These are phyloP conservation scores for Spodoptera litura DNA, from an alignment of 1,140 invertebrate genomes.

Conservation along the genomic window DNA sequence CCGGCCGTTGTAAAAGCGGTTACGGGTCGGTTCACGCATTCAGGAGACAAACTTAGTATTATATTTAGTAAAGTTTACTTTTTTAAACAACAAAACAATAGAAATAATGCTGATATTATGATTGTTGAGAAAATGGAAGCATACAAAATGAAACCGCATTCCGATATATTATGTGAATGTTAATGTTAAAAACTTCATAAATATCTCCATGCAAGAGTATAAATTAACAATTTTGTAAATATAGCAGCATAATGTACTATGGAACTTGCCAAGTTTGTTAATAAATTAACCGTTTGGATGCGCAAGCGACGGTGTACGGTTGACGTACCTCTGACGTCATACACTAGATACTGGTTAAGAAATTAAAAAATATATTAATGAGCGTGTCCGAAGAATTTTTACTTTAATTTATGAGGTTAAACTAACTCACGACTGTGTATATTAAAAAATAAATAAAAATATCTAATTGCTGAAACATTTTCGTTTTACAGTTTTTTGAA, in stretches of 20 bases:
- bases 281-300: slow-evolving; percentile 21
- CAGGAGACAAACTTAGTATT: no score
- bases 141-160: background rate
- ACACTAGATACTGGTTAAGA: background rate
- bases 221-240: slow-evolving; percentile 6
- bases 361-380: slow-evolving; percentile 25
- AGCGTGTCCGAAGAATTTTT: background rate
- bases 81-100: no score
- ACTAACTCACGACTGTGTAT: background rate
- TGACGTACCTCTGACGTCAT: slow-evolving; percentile 18
- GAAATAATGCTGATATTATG: no score
- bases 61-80: no score
- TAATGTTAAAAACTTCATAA: background rate
- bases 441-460: background rate
- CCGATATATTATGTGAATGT: background rate
- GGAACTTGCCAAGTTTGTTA: slow-evolving; percentile 31
- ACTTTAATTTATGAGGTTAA: slow-evolving; percentile 10
- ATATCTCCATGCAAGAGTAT: slow-evolving; percentile 8
- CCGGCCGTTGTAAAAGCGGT: no score
- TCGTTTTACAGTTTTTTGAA: no score
- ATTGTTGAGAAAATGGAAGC: background rate
- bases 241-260: slow-evolving; percentile 14
- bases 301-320: slow-evolving; percentile 1
- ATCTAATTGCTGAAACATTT: no score
- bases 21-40: no score